These are phyloP conservation scores for Eurystomus gularis DNA, from an alignment of 2,113 vertebrate genomes.

Conservation along the genomic window DNA sequence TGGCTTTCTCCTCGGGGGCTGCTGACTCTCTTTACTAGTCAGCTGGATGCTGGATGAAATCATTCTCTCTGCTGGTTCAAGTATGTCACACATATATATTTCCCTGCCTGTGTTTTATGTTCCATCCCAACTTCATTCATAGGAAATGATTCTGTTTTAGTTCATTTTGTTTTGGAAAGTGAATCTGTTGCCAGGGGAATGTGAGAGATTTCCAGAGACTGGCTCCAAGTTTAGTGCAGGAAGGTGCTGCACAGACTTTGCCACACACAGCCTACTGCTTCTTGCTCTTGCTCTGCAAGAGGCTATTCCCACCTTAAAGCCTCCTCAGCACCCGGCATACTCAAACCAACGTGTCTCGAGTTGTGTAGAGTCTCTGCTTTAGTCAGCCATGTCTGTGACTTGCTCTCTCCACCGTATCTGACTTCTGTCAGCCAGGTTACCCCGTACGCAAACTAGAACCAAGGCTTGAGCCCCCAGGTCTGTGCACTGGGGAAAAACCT, in stretches of 20 bases:
- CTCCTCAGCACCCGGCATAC: background rate
- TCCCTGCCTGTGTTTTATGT: constrained; percentile 4
- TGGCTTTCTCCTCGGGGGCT: constrained; percentile 17
- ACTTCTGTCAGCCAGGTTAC: background rate
- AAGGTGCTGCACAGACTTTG: constrained; percentile 19
- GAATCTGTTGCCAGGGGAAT: constrained; percentile 36
- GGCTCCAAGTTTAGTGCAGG: constrained; percentile 24
- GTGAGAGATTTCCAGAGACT: constrained; percentile 23
- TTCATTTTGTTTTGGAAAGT: constrained; percentile 65
- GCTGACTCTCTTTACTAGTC: constrained; percentile 26
- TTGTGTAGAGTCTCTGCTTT: background rate
- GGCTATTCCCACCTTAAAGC: background rate
- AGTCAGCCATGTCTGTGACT: background rate
- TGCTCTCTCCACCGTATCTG: background rate
- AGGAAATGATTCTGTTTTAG: constrained; percentile 31
- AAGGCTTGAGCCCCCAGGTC: background rate
- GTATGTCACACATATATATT: constrained; percentile 6
- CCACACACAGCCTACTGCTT: constrained; percentile 36
- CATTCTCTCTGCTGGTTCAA: constrained; percentile 33
- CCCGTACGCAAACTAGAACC: background rate
- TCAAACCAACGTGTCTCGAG: background rate
- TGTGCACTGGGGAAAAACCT: background rate
- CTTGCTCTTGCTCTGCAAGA: background rate
- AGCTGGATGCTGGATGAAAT: constrained; percentile 39
- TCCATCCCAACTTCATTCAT: background rate